These are phyloP conservation scores for Congeria kusceri DNA, from an alignment of 2,888 invertebrate species.

Conservation along the genomic window DNA sequence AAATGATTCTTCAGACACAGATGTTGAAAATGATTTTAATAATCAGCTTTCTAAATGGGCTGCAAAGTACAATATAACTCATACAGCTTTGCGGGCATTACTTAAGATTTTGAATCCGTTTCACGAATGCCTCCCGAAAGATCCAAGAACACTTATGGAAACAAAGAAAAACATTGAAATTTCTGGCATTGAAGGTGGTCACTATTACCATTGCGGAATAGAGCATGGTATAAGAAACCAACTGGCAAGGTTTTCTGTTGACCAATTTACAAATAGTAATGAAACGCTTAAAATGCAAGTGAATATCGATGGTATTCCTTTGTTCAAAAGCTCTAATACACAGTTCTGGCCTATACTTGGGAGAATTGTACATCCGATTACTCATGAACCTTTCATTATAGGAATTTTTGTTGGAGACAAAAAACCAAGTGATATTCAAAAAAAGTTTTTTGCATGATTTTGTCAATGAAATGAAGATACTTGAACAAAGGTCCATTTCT, in stretches of 20 bases:
- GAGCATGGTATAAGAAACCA: background rate
- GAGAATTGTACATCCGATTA: background rate
- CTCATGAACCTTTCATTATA: constrained; percentile 6
- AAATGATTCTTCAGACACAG: too few relatives aligned
- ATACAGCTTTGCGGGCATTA: constrained; percentile 7
- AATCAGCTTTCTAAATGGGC: constrained; percentile 27
- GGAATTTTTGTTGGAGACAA: background rate
- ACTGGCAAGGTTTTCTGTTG: background rate
- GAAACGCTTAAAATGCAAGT: background rate
- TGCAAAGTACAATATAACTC: constrained; percentile 16
- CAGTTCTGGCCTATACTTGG: constrained; percentile 1
- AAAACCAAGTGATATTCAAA: background rate
- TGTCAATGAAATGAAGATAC: too few relatives aligned
- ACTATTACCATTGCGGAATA: constrained; percentile 29
- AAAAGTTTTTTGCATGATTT: background rate
- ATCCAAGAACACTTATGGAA: constrained; percentile 26
- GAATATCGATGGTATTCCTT: constrained; percentile 19
- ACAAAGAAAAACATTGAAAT: constrained; percentile 11
- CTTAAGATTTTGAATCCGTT: constrained; percentile 6
- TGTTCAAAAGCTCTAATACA: constrained; percentile 26
- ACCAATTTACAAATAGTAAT: background rate
- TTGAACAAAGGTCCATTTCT: too few relatives aligned
- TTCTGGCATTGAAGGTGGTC: constrained; percentile 20
- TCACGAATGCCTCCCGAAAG: constrained; percentile 25
- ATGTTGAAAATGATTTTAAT: too few relatives aligned